Evolutionary conservation across 2,888 invertebrate genomes (phyloP).

Genomic region (Pseudococcus longispinus): DNA sequence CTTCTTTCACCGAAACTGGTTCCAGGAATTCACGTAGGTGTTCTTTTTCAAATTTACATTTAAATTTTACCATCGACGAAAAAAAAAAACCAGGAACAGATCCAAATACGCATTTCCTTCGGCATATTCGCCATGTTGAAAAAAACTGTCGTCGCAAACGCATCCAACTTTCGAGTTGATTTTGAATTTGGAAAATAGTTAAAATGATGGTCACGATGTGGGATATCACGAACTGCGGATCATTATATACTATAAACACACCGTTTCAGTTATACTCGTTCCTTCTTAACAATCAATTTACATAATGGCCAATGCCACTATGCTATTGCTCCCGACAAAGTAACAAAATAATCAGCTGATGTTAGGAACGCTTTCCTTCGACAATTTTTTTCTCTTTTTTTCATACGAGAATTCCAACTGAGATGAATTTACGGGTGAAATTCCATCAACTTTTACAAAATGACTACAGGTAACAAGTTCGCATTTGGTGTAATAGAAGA

Average conservation of each 20-base stretch:
- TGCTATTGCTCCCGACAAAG: background rate
- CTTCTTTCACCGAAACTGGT: background rate
- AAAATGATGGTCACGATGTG: conserved; percentile 4
- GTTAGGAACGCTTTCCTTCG: background rate
- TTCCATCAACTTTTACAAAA: background rate
- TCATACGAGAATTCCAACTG: background rate
- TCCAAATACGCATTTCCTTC: background rate
- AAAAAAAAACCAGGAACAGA: background rate
- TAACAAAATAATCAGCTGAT: background rate
- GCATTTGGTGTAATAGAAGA: background rate
- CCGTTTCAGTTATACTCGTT: background rate
- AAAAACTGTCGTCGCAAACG: background rate
- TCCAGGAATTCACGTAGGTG: background rate
- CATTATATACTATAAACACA: background rate
- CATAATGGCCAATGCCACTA: conserved; percentile 8
- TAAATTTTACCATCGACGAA: background rate
- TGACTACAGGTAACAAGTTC: background rate
- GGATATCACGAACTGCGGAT: conserved; percentile 27
- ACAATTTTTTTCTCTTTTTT: background rate
- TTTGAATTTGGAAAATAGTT: conserved; percentile 26
- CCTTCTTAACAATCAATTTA: conserved; percentile 18
- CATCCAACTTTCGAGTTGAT: background rate
- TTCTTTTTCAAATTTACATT: background rate
- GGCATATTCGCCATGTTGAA: background rate
- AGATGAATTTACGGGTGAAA: background rate